phyloP scores from a whole-genome alignment of 2,113 vertebrate genomes.

The Lampris megalopsis region DNA sequence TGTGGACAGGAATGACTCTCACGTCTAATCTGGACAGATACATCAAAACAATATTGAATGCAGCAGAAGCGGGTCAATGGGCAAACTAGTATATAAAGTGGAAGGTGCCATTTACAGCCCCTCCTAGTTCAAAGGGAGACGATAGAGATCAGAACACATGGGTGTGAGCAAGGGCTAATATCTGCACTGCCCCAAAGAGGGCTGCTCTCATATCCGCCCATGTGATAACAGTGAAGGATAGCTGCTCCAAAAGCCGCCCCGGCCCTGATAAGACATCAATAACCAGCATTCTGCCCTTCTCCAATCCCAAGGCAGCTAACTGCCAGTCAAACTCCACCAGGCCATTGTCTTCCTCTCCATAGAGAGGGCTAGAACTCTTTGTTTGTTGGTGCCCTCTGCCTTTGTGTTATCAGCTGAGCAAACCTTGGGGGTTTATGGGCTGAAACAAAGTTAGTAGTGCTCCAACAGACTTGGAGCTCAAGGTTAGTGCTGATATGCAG shows the following conservation, averaged over 20 bases:
- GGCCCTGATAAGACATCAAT: slow-evolving; percentile 69
- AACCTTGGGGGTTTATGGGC: slow-evolving; percentile 32
- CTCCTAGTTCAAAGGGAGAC: slow-evolving; percentile 41
- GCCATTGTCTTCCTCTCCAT: slow-evolving; percentile 65
- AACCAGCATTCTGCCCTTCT: slow-evolving; percentile 51
- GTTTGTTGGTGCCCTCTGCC: slow-evolving; percentile 46
- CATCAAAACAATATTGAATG: slow-evolving; percentile 31
- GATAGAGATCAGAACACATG: slow-evolving; percentile 45
- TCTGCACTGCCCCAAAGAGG: slow-evolving; percentile 46
- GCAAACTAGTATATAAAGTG: slow-evolving; percentile 46
- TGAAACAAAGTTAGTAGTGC: slow-evolving; percentile 33
- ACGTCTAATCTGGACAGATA: slow-evolving; percentile 43
- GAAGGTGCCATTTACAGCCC: slow-evolving; percentile 31
- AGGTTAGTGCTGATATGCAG: slow-evolving; percentile 7
- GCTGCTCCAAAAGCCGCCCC: slow-evolving; percentile 41
- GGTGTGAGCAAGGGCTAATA: slow-evolving; percentile 55
- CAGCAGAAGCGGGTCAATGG: slow-evolving; percentile 49
- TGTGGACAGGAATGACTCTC: slow-evolving; percentile 21
- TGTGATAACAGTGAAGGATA: slow-evolving; percentile 50
- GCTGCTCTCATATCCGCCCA: slow-evolving; percentile 64
- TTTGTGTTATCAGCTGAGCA: slow-evolving; percentile 39
- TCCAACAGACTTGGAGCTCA: slow-evolving; percentile 27
- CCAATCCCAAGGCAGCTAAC: slow-evolving; percentile 38
- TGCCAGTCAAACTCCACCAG: slow-evolving; percentile 52
- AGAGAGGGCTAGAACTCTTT: slow-evolving; percentile 20